Conservation (phyloP, 30 jellyfish, hydroid and myxozoan species). For the Phacellophora camtschatica region DNA sequence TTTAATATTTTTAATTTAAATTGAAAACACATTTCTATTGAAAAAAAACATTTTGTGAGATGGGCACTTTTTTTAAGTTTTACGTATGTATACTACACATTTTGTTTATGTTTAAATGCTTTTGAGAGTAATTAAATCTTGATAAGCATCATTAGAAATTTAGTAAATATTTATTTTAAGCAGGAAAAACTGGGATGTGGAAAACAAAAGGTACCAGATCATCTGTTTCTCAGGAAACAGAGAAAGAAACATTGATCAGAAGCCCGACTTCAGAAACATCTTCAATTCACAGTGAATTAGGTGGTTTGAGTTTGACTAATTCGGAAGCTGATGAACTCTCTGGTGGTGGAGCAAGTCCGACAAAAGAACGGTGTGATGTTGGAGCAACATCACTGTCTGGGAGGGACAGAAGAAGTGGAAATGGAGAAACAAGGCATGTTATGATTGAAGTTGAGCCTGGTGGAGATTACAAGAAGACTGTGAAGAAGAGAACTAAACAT, state of each 20-base stretch:
- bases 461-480: slow-evolving; percentile 38
- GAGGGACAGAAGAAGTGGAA: slow-evolving; percentile 73
- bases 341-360: slow-evolving; percentile 56
- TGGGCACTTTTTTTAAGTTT: no score
- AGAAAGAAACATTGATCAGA: slow-evolving; percentile 16
- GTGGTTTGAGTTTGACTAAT: slow-evolving; percentile 29
- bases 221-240: slow-evolving; percentile 53
- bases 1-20: no score
- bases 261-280: slow-evolving; percentile 14
- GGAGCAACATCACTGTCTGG: slow-evolving; percentile 23
- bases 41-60: no score
- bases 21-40: no score
- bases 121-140: no score
- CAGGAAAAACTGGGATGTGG: slow-evolving; percentile 40
- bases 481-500: slow-evolving; percentile 75
- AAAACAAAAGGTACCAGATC: slow-evolving; percentile 34
- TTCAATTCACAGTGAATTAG: slow-evolving; percentile 39
- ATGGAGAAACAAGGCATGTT: slow-evolving; percentile 73
- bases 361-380: slow-evolving; percentile 48
- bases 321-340: slow-evolving; percentile 59
- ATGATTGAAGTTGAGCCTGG: slow-evolving; percentile 89
- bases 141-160: background rate
- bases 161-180: background rate
- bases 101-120: no score
- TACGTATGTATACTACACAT: no score